Conservation (phyloP, 2,797 vertebrate genomes). For the Falco columbarius region DNA sequence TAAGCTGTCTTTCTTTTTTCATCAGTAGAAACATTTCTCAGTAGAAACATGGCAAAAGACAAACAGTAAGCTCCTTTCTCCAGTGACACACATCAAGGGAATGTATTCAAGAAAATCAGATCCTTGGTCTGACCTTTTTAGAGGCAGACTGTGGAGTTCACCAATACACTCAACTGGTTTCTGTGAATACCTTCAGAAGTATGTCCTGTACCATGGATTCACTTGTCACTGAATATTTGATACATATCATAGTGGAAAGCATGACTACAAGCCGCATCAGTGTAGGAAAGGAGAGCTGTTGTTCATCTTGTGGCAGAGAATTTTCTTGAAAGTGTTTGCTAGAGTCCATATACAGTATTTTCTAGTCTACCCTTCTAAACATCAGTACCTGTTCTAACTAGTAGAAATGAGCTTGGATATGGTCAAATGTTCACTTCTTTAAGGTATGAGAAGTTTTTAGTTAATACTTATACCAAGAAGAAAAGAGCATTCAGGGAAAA, state of each 20-base stretch:
- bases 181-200: not conserved
- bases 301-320: not conserved
- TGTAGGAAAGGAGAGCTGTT: not conserved
- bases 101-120: not conserved
- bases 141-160: not conserved
- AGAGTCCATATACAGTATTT: not conserved
- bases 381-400: not conserved
- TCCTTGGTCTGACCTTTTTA: not conserved
- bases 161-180: not conserved
- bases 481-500: not conserved
- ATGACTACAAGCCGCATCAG: not conserved
- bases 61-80: not conserved
- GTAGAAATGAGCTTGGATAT: not conserved
- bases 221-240: rapidly evolving
- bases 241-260: not conserved
- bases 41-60: not conserved
- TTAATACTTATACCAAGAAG: not conserved
- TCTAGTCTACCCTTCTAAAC: not conserved
- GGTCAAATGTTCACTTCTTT: not conserved
- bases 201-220: not conserved
- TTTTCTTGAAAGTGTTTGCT: not conserved
- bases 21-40: not conserved
- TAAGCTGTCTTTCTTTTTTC: not conserved
- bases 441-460: not conserved
- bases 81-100: not conserved